These are phyloP conservation scores for Achlya flavicornis DNA, from an alignment of 2,888 invertebrate species.

Conservation along the genomic window DNA sequence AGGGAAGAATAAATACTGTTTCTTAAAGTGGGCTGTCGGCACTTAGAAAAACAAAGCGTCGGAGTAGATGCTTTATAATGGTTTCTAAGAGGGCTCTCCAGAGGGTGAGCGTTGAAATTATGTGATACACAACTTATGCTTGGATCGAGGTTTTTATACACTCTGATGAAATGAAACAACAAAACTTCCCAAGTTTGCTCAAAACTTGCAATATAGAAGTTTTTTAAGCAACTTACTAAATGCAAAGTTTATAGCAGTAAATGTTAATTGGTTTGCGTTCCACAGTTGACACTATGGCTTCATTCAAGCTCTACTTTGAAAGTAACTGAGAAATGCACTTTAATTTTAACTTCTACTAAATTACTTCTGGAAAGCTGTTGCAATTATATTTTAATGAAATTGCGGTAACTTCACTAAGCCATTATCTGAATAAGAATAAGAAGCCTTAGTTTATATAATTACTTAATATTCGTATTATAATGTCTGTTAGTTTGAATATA, in stretches of 20 bases:
- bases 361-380: neutral
- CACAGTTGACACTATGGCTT: conserved; percentile 3
- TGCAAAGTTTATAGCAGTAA: neutral
- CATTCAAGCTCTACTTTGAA: neutral
- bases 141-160: neutral
- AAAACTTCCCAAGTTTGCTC: neutral
- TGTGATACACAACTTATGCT: conserved; percentile 2
- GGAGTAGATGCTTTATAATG: conserved; percentile 46
- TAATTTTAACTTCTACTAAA: neutral
- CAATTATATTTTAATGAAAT: neutral
- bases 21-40: conserved; percentile 54
- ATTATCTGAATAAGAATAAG: neutral
- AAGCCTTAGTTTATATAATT: neutral
- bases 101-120: conserved; percentile 20
- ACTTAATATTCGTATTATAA: too few relatives aligned
- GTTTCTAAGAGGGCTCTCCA: conserved; percentile 26
- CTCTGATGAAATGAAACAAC: neutral
- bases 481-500: too few relatives aligned
- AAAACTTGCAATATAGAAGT: neutral
- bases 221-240: neutral
- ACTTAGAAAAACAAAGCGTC: conserved; percentile 48
- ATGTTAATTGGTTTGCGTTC: conserved; percentile 6
- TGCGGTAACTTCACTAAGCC: neutral
- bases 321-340: conserved; percentile 6
- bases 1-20: conserved; percentile 62